Evolutionary conservation across 2,113 vertebrate species (phyloP).

Genomic region (Todiramphus saurophagus): DNA sequence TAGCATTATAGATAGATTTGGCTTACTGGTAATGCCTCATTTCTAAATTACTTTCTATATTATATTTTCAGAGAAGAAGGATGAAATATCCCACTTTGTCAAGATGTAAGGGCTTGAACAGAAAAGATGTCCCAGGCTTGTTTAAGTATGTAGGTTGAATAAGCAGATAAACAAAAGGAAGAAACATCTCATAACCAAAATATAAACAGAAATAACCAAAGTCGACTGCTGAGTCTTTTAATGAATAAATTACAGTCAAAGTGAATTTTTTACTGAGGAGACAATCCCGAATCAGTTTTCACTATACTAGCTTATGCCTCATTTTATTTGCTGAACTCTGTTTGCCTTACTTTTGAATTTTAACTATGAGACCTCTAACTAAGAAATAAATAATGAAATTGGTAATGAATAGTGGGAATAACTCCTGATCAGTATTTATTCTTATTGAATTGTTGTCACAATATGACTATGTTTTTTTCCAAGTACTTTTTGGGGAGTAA

Average conservation of each 20-base stretch:
- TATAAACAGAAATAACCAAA: conserved; percentile 6
- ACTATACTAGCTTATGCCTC: background rate
- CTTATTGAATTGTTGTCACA: background rate
- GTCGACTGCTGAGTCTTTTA: background rate
- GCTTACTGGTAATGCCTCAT: background rate
- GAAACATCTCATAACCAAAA: background rate
- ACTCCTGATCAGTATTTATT: background rate
- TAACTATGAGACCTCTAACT: background rate
- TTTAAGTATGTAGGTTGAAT: conserved; percentile 18
- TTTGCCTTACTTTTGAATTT: background rate
- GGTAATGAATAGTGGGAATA: background rate
- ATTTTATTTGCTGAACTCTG: background rate
- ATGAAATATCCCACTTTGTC: background rate
- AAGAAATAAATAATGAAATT: background rate
- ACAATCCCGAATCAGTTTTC: background rate
- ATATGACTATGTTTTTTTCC: background rate
- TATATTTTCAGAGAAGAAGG: background rate
- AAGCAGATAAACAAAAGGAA: conserved; percentile 12
- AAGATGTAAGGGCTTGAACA: background rate
- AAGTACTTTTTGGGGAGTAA: background rate
- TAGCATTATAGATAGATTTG: background rate
- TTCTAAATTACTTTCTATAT: background rate
- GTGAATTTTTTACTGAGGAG: background rate
- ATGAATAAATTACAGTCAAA: conserved; percentile 44
- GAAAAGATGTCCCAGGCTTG: background rate